Evolutionary conservation across 35 echinoderm and acorn worm species (phyloP).

Genomic region (Apostichopus parvimensis): DNA sequence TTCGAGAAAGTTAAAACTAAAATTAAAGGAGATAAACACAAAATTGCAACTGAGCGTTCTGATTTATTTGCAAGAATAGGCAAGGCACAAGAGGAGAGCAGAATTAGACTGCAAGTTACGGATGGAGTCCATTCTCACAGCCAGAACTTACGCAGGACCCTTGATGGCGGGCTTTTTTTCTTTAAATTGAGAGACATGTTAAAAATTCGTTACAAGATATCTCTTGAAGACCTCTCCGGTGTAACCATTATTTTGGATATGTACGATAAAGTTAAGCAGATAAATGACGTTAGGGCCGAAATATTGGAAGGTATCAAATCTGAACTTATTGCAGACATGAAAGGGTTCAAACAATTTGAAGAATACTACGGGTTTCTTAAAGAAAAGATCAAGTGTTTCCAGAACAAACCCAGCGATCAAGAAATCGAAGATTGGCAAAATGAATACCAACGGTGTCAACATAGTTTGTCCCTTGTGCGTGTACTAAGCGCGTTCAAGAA

Average conservation of each 20-base stretch:
- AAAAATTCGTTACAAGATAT: neutral
- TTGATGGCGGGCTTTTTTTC: neutral
- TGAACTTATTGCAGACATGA: neutral
- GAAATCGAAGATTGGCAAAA: conserved; percentile 28
- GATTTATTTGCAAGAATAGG: neutral
- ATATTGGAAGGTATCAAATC: neutral
- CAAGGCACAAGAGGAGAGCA: too few relatives aligned
- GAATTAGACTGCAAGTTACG: neutral
- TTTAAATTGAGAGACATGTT: neutral
- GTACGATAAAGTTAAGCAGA: conserved; percentile 13
- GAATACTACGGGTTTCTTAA: neutral
- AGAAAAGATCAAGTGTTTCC: neutral
- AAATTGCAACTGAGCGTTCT: conserved; percentile 13
- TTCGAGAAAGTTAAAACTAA: conserved; percentile 61
- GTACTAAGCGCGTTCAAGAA: neutral
- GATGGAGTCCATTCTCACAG: neutral
- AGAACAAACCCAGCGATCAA: neutral
- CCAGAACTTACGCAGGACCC: too few relatives aligned
- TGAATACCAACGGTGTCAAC: conserved; percentile 16
- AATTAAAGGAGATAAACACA: conserved; percentile 45
- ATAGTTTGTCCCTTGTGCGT: neutral
- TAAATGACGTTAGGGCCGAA: neutral
- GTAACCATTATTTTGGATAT: neutral
- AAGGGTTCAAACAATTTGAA: neutral
- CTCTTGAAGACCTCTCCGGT: neutral